Percentiles rank a stretch among this genome's conserved stretches.
Evolutionary conservation across 92 coral and sea anemone species (phyloP).

Genomic region (Palythoa grandiflora): DNA sequence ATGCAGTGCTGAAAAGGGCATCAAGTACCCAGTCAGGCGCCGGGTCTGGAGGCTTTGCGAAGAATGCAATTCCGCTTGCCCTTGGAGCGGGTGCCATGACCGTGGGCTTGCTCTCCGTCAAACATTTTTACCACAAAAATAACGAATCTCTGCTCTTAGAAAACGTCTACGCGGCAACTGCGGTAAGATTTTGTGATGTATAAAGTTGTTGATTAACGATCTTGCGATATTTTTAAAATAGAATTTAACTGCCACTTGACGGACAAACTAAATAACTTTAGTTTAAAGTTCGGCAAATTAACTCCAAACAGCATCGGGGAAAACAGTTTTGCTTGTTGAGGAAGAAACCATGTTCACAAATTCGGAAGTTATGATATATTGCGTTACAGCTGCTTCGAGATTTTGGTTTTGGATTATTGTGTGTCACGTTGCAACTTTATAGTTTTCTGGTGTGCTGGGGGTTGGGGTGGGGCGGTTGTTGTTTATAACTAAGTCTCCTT

Average conservation of each 20-base stretch:
- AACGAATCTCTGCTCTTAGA: conserved; percentile 38
- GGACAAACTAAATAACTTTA: background rate
- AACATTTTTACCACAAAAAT: conserved; percentile 59
- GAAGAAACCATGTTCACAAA: too few species aligned
- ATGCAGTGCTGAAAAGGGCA: conserved; percentile 37
- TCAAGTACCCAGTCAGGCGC: conserved; percentile 44
- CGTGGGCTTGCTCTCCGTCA: conserved; percentile 70
- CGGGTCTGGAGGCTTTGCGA: conserved; percentile 45
- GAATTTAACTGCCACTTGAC: background rate
- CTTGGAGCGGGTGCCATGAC: conserved; percentile 85
- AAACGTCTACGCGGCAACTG: conserved; percentile 80
- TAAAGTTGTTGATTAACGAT: background rate
- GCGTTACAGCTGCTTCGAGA: too few species aligned
- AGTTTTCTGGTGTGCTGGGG: too few species aligned
- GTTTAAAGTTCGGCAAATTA: too few species aligned
- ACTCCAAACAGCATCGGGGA: too few species aligned
- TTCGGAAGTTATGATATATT: background rate
- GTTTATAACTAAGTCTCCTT: too few species aligned
- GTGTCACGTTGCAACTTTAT: too few species aligned
- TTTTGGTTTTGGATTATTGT: too few species aligned
- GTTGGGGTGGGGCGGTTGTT: too few species aligned
- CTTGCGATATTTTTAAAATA: background rate
- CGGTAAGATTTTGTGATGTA: conserved; percentile 34
- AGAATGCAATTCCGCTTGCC: conserved; percentile 81
- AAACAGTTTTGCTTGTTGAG: too few species aligned